Base-by-base conservation (phyloP, 2,888 invertebrate species). In the Zaprionus bogoriensis region DNA sequence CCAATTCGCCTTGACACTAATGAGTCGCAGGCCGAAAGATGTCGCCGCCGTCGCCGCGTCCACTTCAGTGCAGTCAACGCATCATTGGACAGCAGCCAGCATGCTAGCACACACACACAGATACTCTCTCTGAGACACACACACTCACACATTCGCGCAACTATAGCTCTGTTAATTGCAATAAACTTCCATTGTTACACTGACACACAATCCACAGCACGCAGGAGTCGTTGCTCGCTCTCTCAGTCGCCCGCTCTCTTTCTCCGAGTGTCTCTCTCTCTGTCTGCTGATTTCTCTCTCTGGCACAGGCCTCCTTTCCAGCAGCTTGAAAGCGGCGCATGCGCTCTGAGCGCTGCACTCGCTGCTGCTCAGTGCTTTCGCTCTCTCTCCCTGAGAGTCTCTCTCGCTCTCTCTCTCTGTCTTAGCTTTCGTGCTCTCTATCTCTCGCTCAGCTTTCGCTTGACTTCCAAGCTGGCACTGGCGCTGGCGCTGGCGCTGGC, bases 141-240 rank as follows among this genome's bases (percentile, higher is more conserved):
- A 19, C 47, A 28, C 27, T 25, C 14, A n/a, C 60, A 42, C 25
- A 6, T 39, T 7, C n/a, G 48, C 20, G 1, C 47, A 52, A 10
- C 39, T n/a, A n/a, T n/a, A n/a, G n/a, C n/a, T 27, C 48, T 67
- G 72, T 73, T 74, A 77, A 74, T 75, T 81, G 77, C 72, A 71
- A 64, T 78, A 59, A 63, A 74, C 68, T 89, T 89, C 88, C 89
- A 89, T 87, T 89, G 89, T 87, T 87, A 89, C 88, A 89, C 83
- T 89, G 89, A 89, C 89, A 89, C 75, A 89, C 51, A 87, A 88
- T 74, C 48, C 38, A n/a, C 25, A 17, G 30, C 42, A 28, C 25
- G 19, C 36, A 47, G 32, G 30, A 45, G 9, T 12, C 20, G 20
- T 42, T 38, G 10, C n/a, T 10, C 7, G 28, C 7, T 20, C 5